Evolutionary conservation across 2,113 vertebrate species (phyloP).

Genomic region (Malurus elegans): DNA sequence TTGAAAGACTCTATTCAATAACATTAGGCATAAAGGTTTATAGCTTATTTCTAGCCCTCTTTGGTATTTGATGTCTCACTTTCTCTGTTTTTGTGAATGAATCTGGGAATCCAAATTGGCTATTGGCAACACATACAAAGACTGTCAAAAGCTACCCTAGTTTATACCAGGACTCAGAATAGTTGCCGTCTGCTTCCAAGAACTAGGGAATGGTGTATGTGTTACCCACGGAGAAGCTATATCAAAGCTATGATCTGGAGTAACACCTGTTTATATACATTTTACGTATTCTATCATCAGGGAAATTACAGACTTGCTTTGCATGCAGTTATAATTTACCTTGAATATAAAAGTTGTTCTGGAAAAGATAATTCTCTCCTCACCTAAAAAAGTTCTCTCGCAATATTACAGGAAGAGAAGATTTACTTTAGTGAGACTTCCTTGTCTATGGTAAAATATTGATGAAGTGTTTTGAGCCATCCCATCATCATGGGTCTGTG

Average conservation of each 20-base stretch:
- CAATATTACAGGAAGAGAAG: not conserved
- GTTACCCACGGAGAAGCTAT: accelerated
- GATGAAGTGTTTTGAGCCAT: not conserved
- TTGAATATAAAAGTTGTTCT: not conserved
- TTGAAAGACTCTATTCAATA: not conserved
- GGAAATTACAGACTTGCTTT: not conserved
- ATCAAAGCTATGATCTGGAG: accelerated
- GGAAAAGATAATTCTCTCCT: not conserved
- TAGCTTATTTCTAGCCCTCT: not conserved
- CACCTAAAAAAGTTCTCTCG: not conserved
- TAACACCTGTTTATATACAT: not conserved
- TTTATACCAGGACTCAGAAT: not conserved
- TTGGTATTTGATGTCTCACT: not conserved
- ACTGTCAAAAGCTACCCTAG: not conserved
- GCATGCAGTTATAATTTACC: not conserved
- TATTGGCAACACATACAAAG: not conserved
- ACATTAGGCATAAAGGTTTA: not conserved
- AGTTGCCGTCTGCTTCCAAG: not conserved
- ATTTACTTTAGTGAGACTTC: not conserved
- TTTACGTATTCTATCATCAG: not conserved
- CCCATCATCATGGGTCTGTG: not conserved
- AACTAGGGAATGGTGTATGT: not conserved
- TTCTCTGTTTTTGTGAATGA: not conserved
- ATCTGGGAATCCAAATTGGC: not conserved
- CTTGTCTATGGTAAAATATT: not conserved